Base-by-base conservation (phyloP, 2,797 vertebrate genomes). In the Rhyacichthys aspro region DNA sequence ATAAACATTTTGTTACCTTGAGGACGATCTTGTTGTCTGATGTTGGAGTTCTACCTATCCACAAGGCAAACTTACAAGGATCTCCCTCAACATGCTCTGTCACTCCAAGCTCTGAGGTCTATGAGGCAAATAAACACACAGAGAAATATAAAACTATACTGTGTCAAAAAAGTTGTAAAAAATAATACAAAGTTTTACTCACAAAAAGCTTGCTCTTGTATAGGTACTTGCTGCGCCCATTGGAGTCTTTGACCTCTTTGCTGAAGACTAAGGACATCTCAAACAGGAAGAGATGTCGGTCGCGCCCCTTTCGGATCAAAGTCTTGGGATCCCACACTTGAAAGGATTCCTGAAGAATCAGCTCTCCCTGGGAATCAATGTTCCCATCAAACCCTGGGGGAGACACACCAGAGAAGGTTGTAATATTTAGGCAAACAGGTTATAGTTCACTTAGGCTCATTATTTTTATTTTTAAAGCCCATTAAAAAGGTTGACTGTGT, bases 281-380 rank as follows among this genome's bases (percentile, higher is more conserved):
- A 55, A 99, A 99, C 64, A 99, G 95, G 91, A 99, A 99, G 69
- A 99, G 95, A 79, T 99, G 98, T n/a, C 97, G 91, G 59, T 99
- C 98, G 14, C 98, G 93, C 37, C 98, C 98, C 80, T 99, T 99
- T 11, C 98, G 93, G 73, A 99, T 99, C 39, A 99, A 91, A 56
- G 97, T 98, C 91, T 99, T 99, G 36, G 98, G 98, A 86, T 99
- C 98, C 98, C 98, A 99, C 9, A 99, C 97, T 89, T 99, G 98
- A 93, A 99, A 98, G 72, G 97, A 97, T 79, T 99, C 98, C 91
- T 99, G 98, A 47, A 99, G 94, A 77, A 98, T 98, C 71, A 99
- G 91, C 81, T 99, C 97, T 80, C 98, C 98, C 91, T 98, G 97
- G 86, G 96, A 95, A 89, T 99, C 98, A 15, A 99, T 96, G 85